Percentiles rank a stretch among this genome's conserved stretches.
These are phyloP conservation scores for Ceriagrion tenellum DNA, from an alignment of 2,888 invertebrate genomes.

Conservation along the genomic window DNA sequence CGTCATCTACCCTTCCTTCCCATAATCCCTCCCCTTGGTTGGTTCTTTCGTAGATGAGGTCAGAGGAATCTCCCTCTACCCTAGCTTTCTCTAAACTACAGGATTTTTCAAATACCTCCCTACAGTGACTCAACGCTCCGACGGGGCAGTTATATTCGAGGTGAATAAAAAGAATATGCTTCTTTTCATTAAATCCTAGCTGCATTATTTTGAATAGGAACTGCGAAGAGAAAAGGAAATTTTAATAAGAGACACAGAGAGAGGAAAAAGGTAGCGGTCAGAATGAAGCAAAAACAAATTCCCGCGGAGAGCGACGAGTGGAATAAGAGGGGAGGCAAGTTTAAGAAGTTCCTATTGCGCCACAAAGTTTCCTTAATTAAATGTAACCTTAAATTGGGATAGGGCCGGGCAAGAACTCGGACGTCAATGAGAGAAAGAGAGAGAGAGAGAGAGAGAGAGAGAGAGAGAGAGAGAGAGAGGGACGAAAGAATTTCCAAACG, in stretches of 20 bases:
- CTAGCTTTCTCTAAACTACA: too few relatives aligned
- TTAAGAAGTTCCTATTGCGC: neutral
- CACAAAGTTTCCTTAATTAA: slow-evolving; percentile 1
- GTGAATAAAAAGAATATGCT: neutral
- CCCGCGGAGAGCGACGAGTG: neutral
- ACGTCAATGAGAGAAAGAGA: too few relatives aligned
- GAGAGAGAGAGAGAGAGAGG: too few relatives aligned
- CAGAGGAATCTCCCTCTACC: too few relatives aligned
- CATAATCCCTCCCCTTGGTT: too few relatives aligned
- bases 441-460: too few relatives aligned
- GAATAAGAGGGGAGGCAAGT: neutral
- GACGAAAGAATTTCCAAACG: neutral
- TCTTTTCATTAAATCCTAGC: neutral
- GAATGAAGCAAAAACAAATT: neutral
- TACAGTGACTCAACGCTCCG: neutral
- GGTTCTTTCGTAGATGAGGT: too few relatives aligned
- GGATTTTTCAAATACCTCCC: too few relatives aligned
- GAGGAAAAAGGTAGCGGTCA: neutral
- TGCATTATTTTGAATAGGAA: neutral
- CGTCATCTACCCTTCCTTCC: too few relatives aligned
- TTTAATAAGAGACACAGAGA: neutral
- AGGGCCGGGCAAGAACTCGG: neutral
- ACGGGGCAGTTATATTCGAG: neutral
- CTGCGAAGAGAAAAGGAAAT: neutral
- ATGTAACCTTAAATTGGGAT: neutral